Base-by-base conservation (phyloP, 2,888 invertebrate genomes). In the Leptarthrus brevirostris region DNA sequence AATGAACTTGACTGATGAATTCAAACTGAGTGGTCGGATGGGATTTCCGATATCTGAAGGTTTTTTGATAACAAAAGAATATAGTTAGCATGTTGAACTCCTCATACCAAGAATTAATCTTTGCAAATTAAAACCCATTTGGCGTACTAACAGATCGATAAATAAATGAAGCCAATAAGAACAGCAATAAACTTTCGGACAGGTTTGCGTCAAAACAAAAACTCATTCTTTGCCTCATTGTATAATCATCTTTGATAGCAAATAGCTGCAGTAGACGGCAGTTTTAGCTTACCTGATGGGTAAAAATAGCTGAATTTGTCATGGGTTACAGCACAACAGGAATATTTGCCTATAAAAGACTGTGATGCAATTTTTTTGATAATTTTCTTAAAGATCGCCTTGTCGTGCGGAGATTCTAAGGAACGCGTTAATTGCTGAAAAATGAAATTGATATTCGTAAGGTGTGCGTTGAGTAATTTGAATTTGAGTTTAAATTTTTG, bases 291-390 rank as follows among this genome's bases (percentile, higher is more conserved):
- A 58, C 44, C 64, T 47, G 53, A 71, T 56, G 58, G 36, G 70
- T 75, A 71, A 75, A 73, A 71, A 74, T 73, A 73, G 73, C 14
- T 52, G 52, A 24, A 64, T 73, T 71, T 49, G 75, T 71, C 75
- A 74, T 75, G 53, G 36, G 40, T 70, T 53, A 30, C 69, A 52
- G 30, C 34, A 69, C 22, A 66, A 40, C 64, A 44, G 64, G 64
- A 64, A 64, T 64, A 64, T 44, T 34, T 70, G 66, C 58, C 58
- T 75, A 75, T 75, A 75, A 71, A 75, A 75, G 75, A 30, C 64
- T 34, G 73, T 75, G 73, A 74, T 73, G 71, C 61, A 71, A 75
- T 75, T 64, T 47, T 70, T 71, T 74, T 75, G 54, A 75, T 74
- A 75, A 74, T 54, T 66, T 40, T 52, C 22, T 44, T 36, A 49